Evolutionary conservation across 2,888 invertebrate species (phyloP).

Genomic region (Oxyscelio sp.): DNA sequence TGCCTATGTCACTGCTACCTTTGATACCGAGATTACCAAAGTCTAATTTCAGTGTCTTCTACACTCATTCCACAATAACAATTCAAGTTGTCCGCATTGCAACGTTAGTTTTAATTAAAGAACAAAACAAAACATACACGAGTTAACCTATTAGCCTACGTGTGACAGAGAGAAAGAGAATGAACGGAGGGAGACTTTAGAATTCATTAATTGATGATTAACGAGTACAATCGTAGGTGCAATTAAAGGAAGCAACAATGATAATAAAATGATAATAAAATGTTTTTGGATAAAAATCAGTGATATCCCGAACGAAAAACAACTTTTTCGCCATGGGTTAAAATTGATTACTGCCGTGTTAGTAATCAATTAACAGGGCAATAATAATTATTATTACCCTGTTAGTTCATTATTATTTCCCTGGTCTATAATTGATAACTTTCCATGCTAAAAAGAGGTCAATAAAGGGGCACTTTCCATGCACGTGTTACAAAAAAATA

Average conservation of each 20-base stretch:
- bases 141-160: constrained; percentile 32
- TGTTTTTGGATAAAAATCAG: no score
- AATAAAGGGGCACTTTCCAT: no score
- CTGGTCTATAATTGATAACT: no score
- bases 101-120: constrained; percentile 21
- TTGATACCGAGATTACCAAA: constrained; percentile 86
- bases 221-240: constrained; percentile 42
- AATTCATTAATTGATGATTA: not conserved
- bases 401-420: no score
- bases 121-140: not conserved
- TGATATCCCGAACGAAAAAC: no score
- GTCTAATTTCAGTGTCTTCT: constrained; percentile 79
- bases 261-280: not conserved
- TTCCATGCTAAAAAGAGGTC: no score
- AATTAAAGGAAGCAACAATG: not conserved
- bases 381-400: no score
- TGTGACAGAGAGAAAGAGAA: not conserved
- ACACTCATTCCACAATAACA: constrained; percentile 48
- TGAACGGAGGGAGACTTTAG: constrained; percentile 8
- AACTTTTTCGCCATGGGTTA: no score
- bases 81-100: constrained; percentile 7
- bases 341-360: no score
- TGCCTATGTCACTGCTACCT: constrained; percentile 87
- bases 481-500: no score
- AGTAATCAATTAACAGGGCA: no score